Percentiles rank a stretch among this genome's conserved stretches.
These are phyloP conservation scores for Asteroscopus sphinx DNA, from an alignment of 2,888 invertebrate genomes.

Conservation along the genomic window DNA sequence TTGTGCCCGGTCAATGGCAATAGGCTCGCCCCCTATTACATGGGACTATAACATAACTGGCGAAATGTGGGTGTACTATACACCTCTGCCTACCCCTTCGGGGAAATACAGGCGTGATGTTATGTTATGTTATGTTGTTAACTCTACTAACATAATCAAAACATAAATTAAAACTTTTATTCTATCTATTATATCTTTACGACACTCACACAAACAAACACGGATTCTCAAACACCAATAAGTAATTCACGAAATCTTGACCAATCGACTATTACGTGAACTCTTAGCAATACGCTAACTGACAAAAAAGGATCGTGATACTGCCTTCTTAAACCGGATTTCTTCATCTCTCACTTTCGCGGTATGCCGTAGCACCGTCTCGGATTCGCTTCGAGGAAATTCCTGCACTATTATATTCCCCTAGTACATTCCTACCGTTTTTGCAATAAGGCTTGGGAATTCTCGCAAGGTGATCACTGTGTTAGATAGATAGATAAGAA, in stretches of 20 bases:
- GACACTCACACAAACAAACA: neutral
- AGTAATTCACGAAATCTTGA: constrained; percentile 15
- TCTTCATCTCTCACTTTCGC: constrained; percentile 30
- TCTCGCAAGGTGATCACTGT: constrained; percentile 3
- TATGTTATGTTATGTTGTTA: too few relatives aligned
- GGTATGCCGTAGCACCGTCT: neutral
- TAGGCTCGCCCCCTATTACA: too few relatives aligned
- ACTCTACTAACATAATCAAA: too few relatives aligned
- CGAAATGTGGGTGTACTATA: too few relatives aligned
- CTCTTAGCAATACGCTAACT: neutral
- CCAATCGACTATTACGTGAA: constrained; percentile 27
- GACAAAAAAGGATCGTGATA: constrained; percentile 11
- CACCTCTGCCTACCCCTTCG: too few relatives aligned
- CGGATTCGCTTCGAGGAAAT: constrained; percentile 17
- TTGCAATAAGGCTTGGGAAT: constrained; percentile 5
- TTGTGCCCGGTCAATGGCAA: too few relatives aligned
- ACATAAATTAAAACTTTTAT: too few relatives aligned
- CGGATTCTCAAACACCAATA: neutral
- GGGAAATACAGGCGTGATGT: too few relatives aligned
- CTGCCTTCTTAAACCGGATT: constrained; percentile 16
- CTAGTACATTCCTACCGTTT: constrained; percentile 12
- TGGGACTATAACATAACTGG: too few relatives aligned
- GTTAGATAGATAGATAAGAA: too few relatives aligned
- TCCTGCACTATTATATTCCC: constrained; percentile 19
- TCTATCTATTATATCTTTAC: too few relatives aligned